Base-by-base conservation (phyloP, 2,888 invertebrate species). In the Romanomermis culicivorax region DNA sequence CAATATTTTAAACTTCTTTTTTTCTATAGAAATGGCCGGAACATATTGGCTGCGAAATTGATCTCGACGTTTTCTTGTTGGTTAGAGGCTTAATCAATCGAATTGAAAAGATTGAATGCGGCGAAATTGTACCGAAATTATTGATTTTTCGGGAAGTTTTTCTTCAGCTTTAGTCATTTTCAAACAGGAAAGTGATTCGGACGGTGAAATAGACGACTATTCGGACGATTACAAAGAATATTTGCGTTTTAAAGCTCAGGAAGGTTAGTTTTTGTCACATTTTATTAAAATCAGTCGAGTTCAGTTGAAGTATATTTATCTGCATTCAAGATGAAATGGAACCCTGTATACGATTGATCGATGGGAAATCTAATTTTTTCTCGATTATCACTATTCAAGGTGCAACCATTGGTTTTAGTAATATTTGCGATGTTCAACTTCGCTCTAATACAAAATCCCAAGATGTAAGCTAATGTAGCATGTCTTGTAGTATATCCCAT, bases 361-460 rank as follows among this genome's bases (percentile, higher is more conserved):
- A n/a, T n/a, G 23, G 4, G 11, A 45, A 45, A 7, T 11, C 4
- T 23, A 23, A 11, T 45, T 11, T n/a, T n/a, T 23, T 45, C 4
- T 23, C 7, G 11, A 23, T 45, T 4, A 23, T 45, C 7, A 45
- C 45, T 11, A 45, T 45, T 45, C 45, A 45, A 23, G 45, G 45
- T 45, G 45, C 45, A n/a, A 45, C 23, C 17, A 45, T 36, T 11
- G 36, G 36, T 17, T 11, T 17, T 7, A 36, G 17, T 36, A 11
- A 7, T 36, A 36, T 11, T 11, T 36, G 36, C 36, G 36, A 36
- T 17, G 36, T 36, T 11, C 36, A 36, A 36, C 7, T 36, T 36
- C 17, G 91, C 57, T 91, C 91, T 67, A 77, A 78, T 2, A 11
- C 17, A 17, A 36, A 7, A 36, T 11, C 17, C 17, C 11, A 7